Evolutionary conservation across 2,113 vertebrate species (phyloP).

Genomic region (Balaenoptera acutorostrata): DNA sequence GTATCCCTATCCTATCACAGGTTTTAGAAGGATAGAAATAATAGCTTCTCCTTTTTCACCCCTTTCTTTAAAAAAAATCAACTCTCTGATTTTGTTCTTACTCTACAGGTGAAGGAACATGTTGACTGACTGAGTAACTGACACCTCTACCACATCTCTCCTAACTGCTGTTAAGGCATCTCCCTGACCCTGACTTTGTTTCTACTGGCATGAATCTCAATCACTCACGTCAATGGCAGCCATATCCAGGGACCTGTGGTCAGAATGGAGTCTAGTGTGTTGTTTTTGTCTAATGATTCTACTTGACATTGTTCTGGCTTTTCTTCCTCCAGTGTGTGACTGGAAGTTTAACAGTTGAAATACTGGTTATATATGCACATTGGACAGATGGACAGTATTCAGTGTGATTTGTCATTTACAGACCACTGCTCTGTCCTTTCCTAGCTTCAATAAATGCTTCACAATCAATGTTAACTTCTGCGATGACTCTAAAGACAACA

Average conservation of each 20-base stretch:
- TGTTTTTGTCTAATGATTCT: conserved; percentile 21
- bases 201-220: conserved; percentile 21
- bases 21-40: neutral
- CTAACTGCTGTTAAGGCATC: neutral
- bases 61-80: neutral
- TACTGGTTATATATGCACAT: neutral
- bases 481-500: neutral
- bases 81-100: neutral
- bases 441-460: neutral
- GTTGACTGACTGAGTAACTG: neutral
- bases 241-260: conserved; percentile 60
- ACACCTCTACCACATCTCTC: neutral
- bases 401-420: neutral
- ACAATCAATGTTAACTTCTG: neutral
- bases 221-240: conserved; percentile 36
- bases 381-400: neutral
- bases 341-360: conserved; percentile 40
- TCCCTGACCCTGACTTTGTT: neutral
- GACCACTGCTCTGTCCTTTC: neutral
- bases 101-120: neutral
- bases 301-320: neutral
- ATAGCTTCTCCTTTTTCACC: neutral
- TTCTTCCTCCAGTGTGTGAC: neutral
- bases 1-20: neutral
- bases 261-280: neutral